A percentile compares a stretch with the other conserved stretches of the same genome.
Evolutionary conservation across 2,888 invertebrate species (phyloP).

Genomic region (Nebria brevicollis): DNA sequence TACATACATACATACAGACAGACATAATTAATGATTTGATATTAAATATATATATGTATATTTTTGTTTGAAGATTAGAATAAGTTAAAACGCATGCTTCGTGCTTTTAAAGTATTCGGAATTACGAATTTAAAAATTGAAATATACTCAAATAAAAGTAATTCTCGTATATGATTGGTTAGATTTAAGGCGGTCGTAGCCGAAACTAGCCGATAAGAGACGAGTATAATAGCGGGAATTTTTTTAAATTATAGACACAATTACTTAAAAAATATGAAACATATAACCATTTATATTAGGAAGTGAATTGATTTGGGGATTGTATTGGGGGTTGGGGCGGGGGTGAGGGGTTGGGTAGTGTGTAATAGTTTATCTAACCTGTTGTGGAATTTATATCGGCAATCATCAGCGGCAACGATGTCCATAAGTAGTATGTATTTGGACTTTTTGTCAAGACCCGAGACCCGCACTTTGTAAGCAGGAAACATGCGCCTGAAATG

Average conservation of each 20-base stretch:
- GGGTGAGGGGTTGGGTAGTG: not conserved
- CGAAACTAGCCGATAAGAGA: not conserved
- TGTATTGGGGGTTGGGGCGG: no score
- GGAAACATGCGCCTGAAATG: conserved; percentile 97
- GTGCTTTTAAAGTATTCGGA: conserved; percentile 64
- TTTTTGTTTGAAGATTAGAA: not conserved
- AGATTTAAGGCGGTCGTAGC: not conserved
- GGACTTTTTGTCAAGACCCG: conserved; percentile 96
- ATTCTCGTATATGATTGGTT: not conserved
- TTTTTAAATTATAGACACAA: no score
- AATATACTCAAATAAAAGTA: not conserved
- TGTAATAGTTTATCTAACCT: conserved; percentile 69
- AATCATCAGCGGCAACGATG: conserved; percentile 96
- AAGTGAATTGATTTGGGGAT: no score
- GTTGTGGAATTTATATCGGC: conserved; percentile 94
- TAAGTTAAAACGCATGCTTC: conserved; percentile 70
- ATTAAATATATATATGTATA: not conserved
- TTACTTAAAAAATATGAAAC: not conserved
- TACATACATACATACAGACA: not conserved
- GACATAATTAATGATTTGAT: not conserved
- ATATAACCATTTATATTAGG: no score
- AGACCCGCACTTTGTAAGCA: conserved; percentile 95
- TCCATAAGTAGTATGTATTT: conserved; percentile 98
- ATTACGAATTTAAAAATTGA: not conserved
- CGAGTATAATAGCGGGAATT: not conserved